Evolutionary conservation across 2,888 invertebrate species (phyloP).

Genomic region (Phyto melanocephala): DNA sequence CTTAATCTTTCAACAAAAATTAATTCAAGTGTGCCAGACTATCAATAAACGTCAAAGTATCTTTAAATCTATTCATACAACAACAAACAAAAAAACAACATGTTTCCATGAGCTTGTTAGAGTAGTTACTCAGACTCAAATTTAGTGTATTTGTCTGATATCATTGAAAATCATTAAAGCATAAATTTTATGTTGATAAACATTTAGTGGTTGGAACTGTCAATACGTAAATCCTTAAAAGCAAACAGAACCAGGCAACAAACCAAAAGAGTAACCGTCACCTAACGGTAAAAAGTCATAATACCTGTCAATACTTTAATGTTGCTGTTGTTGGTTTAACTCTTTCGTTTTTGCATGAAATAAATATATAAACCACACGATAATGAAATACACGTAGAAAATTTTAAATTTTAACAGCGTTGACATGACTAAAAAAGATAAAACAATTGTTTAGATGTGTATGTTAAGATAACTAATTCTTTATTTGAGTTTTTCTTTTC

Average conservation of each 20-base stretch:
- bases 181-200: conserved; percentile 50
- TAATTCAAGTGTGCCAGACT: conserved; percentile 46
- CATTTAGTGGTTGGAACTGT: conserved; percentile 57
- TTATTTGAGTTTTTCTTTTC: background rate
- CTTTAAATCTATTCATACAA: background rate
- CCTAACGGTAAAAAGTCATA: conserved; percentile 57
- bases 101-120: conserved; percentile 5
- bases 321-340: background rate
- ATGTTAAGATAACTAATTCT: conserved; percentile 41
- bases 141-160: conserved; percentile 11
- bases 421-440: conserved; percentile 36
- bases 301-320: conserved; percentile 47
- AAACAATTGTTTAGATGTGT: conserved; percentile 39
- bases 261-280: conserved; percentile 12
- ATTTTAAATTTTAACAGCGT: conserved; percentile 41
- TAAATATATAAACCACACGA: conserved; percentile 23
- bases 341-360: conserved; percentile 17
- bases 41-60: background rate
- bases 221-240: conserved; percentile 57
- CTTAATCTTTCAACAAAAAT: conserved; percentile 34
- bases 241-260: background rate
- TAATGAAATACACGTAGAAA: conserved; percentile 43
- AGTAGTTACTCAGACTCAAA: background rate
- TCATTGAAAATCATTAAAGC: conserved; percentile 53
- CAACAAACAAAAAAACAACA: background rate